Evolutionary conservation across 2,797 vertebrate species (phyloP), one percentile per base, ranked within the genome.

Genomic region (Pseudochaenichthys georgianus): DNA sequence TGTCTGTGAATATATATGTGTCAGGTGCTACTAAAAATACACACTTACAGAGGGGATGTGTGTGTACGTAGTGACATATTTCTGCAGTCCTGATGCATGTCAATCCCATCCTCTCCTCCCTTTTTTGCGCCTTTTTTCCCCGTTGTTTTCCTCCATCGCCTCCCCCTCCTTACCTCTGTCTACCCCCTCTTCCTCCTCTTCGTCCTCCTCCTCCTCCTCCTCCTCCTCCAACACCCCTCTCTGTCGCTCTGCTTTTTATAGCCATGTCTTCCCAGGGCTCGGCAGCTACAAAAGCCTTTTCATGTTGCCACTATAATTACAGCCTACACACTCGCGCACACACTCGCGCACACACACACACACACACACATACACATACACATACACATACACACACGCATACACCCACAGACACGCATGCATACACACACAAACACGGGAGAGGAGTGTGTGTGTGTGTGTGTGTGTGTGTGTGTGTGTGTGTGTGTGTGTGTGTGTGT

Each of bases 221-320:
- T 63, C 82, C 67, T 73, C 75, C 84, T 83, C 85, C 90, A 79
- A 84, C 84, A 64, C 80, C 81, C 80, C 78, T 84, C 84, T 89
- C 90, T 89, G 84, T 90, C 92, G 78, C 88, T 83, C 90, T 86
- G 92, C 94, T 96, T 94, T 95, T 96, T 96, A 93, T 94, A 95
- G 94, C 92, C 87, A 89, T 91, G 58, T 77, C 94, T 94, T 93
- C 83, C 69, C 90, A 91, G 88, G 87, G 85, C 94, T 93, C 82
- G n/a, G 15, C 94, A 91, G 87, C 82, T 89, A 92, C 90, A 94
- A 90, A 89, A 88, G 68, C 89, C 90, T 94, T 95, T 94, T 92
- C 88, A 82, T 87, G 89, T 89, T 93, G 91, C 89, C 91, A 91
- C 90, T 82, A 86, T 93, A 94, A 92, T 94, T 94, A 91, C 90